A percentile compares a stretch with the other conserved stretches of the same genome.
phyloP scores from a whole-genome alignment of 1,140 invertebrate genomes.

The Lepidotrigona ventralis region DNA sequence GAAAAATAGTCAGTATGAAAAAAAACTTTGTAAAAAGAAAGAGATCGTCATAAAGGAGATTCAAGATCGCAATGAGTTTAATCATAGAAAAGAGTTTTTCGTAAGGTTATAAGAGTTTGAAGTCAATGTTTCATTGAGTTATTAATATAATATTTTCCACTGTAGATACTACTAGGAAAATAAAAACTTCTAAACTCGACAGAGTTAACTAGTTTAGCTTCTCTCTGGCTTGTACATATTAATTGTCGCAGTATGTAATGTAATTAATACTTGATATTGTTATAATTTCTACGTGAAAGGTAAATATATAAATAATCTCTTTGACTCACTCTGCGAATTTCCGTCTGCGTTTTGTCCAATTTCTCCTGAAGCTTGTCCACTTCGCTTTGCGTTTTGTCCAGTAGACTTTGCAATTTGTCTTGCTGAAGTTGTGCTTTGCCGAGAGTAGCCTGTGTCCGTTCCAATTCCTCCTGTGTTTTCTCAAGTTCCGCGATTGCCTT shows the following conservation, averaged over 20 bases:
- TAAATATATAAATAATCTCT: not conserved
- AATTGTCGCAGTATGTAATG: not conserved
- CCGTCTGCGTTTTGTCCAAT: conserved; percentile 88
- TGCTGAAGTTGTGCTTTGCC: conserved; percentile 94
- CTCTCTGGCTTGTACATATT: not conserved
- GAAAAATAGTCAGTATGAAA: too few relatives aligned
- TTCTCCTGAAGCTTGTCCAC: conserved; percentile 94
- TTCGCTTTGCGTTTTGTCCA: conserved; percentile 94
- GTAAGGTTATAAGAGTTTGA: too few relatives aligned
- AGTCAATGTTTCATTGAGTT: too few relatives aligned
- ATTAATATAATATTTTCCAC: too few relatives aligned
- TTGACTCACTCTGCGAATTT: conserved; percentile 87
- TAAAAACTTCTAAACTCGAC: not conserved
- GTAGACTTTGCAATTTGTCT: conserved; percentile 92
- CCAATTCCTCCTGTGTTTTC: conserved; percentile 94
- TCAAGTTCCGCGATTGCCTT: conserved; percentile 91
- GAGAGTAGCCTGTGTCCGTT: conserved; percentile 92
- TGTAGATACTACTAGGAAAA: too few relatives aligned
- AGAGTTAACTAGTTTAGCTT: not conserved
- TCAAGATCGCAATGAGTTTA: too few relatives aligned
- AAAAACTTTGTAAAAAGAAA: too few relatives aligned
- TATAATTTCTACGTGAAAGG: not conserved
- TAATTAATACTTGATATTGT: not conserved
- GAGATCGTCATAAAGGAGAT: too few relatives aligned
- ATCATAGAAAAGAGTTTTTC: too few relatives aligned